Evolutionary conservation across 2,888 invertebrate species (phyloP), one percentile per base, ranked within the genome.

Genomic region (Brenthis ino): DNA sequence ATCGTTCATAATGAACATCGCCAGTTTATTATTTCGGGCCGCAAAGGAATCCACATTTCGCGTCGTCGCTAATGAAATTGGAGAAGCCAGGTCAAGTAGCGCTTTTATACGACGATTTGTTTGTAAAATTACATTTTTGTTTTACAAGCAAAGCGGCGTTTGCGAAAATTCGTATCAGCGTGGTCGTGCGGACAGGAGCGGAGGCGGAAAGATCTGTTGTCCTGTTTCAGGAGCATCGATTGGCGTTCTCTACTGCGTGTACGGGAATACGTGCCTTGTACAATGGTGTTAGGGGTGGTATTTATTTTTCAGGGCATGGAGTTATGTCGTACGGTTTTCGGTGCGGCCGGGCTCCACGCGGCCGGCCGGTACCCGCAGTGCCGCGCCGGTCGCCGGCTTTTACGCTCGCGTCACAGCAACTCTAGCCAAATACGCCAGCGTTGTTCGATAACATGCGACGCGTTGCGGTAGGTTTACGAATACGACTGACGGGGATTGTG

Each of bases 181-280:
- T 77, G 81, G 79, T 83, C 81, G 83, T 82, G 77, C 78, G 81
- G 76, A 80, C 80, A 83, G 86, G 80, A 86, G 86, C 85, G 87
- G 86, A 87, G 88, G 87, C 90, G 91, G 86, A 87, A 85, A 86
- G 89, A 88, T 87, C 82, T 85, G 87, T 87, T 87, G 88, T 89
- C 89, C 89, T 89, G 89, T 88, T 89, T 83, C 88, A 85, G 87
- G 85, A 86, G 81, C 91, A 92, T 93, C 92, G 92, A 92, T 93
- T 92, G 87, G 89, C 81, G 83, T 84, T 81, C 78, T 77, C 65
- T 24, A 63, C 61, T 11, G 14, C 57, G 56, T 33, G 28, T 67
- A 57, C 47, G 50, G 71, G 70, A 86, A 76, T 78, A 64, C 75
- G 65, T 69, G 51, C 79, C 76, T 75, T 86, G 69, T 67, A 47